These are phyloP conservation scores for Micropoecilia bifurca DNA, from an alignment of 2,797 vertebrate genomes.

Conservation along the genomic window DNA sequence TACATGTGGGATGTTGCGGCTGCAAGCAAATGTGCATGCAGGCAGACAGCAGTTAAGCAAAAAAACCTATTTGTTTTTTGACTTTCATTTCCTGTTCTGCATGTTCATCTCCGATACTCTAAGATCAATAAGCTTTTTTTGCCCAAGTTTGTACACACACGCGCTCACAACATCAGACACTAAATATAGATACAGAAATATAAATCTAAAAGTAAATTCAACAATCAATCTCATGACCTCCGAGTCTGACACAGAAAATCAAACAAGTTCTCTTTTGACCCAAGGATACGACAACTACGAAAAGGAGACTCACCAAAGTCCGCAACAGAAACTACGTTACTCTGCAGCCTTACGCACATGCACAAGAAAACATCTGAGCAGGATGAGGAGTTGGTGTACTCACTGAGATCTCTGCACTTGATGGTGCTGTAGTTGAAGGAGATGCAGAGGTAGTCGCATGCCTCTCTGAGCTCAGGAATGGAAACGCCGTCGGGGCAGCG, in stretches of 20 bases:
- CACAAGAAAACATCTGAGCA: not conserved
- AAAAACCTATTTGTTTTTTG: not conserved
- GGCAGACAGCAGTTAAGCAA: not conserved
- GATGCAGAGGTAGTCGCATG: constrained; percentile 99
- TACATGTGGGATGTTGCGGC: not conserved
- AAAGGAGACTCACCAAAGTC: constrained; percentile 33
- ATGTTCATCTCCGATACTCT: not conserved
- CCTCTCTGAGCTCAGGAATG: constrained; percentile 97
- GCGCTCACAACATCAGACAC: not conserved
- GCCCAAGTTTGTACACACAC: not conserved
- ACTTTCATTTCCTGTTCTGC: not conserved
- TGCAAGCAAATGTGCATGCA: not conserved
- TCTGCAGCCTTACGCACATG: not conserved
- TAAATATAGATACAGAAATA: not conserved
- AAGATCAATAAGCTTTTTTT: not conserved
- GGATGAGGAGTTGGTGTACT: constrained; percentile 75
- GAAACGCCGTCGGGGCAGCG: constrained; percentile 98
- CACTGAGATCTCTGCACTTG: constrained; percentile 99
- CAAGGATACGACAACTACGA: not conserved
- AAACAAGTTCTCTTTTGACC: not conserved
- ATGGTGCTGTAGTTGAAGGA: constrained; percentile 98
- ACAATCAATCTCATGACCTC: not conserved
- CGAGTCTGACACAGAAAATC: not conserved
- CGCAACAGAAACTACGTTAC: constrained; percentile 16
- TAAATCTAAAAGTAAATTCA: not conserved